Evolutionary conservation across 2,888 invertebrate genomes (phyloP), one percentile per base, ranked within the genome.

Genomic region (Leucophora obtusa): DNA sequence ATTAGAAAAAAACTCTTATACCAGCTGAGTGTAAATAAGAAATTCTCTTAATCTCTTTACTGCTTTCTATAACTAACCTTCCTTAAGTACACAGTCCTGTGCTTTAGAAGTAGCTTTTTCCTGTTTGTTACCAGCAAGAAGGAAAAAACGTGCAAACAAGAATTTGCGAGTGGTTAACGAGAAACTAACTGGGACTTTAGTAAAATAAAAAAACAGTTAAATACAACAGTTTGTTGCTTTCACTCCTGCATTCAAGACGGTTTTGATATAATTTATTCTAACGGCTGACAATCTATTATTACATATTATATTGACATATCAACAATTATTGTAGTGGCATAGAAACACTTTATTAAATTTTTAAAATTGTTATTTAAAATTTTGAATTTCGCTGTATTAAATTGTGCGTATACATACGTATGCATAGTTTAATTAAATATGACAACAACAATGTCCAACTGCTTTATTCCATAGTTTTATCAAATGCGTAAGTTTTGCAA

Each of bases 161-260:
- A 74, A 76, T 65, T 69, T 73, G 56, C 59, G 18, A 9, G 51
- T 68, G 38, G 21, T 59, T 59, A 54, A 71, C 59, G 70, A 70
- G 66, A 66, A 74, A 62, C 28, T 59, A 9, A 54, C 43, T 53
- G 50, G 66, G 66, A 74, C 73, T 62, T 47, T 21, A 69, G 65
- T 66, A 17, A 60, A 68, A 56, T 5, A 65, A 54, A 56, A 74
- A 28, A 66, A 73, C 66, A 65, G 66, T 82, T 83, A 75, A 82
- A 86, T 86, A 88, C 89, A 89, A 89, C 89, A 89, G 89, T 89
- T 89, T 89, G 89, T 89, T 89, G 89, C 88, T 88, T 86, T 86
- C 86, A 84, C 85, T 89, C 84, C 83, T 83, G 83, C 85, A 83
- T 79, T 84, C 84, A 86, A 88, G 89, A 86, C 84, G 86, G 83